phyloP scores from a whole-genome alignment of 92 coral and sea anemone species.

The Pocillopora meandrina region DNA sequence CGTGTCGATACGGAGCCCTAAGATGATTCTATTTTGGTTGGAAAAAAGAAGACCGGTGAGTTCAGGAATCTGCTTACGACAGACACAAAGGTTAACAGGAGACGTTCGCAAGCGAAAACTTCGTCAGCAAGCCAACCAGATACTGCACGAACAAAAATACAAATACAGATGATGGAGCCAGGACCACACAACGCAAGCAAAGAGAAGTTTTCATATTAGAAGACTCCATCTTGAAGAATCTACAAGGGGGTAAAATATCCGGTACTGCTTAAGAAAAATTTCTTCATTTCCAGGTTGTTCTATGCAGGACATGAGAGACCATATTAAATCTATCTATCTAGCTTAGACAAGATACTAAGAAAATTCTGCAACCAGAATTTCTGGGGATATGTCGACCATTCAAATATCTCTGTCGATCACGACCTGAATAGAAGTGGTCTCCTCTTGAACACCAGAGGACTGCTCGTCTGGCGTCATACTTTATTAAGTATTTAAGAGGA shows the following conservation, averaged over 20 bases:
- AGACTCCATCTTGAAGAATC: constrained; percentile 41
- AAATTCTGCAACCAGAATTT: constrained; percentile 26
- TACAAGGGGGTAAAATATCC: constrained; percentile 38
- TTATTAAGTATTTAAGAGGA: background rate
- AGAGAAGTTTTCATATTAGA: constrained; percentile 36
- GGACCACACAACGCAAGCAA: background rate
- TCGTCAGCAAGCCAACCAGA: too few species aligned
- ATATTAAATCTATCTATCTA: constrained; percentile 49
- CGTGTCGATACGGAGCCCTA: constrained; percentile 1
- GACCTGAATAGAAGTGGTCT: constrained; percentile 41
- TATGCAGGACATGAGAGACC: constrained; percentile 43
- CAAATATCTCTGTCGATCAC: constrained; percentile 28
- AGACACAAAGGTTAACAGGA: background rate
- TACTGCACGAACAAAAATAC: background rate
- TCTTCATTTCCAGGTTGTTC: constrained; percentile 41
- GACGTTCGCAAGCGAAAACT: too few species aligned
- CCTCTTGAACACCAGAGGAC: constrained; percentile 49
- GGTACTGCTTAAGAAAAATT: constrained; percentile 1
- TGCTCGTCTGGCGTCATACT: background rate
- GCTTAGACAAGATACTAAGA: constrained; percentile 16
- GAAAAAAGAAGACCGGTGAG: background rate
- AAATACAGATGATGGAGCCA: background rate
- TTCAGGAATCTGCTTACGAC: too few species aligned
- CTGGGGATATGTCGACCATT: constrained; percentile 40
- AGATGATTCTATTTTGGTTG: constrained; percentile 9